Conservation (phyloP, 2,113 vertebrate species). For the Pollimyrus isidori region DNA sequence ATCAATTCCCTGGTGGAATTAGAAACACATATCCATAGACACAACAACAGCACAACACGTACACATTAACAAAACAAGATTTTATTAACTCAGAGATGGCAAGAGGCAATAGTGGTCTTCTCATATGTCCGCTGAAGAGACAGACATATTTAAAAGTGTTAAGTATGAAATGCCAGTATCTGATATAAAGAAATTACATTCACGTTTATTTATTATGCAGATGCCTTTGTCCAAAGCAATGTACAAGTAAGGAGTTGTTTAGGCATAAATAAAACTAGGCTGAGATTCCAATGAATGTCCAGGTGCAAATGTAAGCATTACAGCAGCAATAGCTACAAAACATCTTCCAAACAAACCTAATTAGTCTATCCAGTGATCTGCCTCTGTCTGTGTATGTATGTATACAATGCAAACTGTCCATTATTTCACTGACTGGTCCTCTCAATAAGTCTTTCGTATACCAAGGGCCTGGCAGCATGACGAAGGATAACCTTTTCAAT, state of each 20-base stretch:
- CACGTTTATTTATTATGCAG: neutral
- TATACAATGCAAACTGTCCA: neutral
- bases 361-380: neutral
- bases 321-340: neutral
- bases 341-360: neutral
- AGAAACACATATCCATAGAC: neutral
- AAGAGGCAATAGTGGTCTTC: neutral
- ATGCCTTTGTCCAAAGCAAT: neutral
- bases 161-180: neutral
- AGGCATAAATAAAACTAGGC: neutral
- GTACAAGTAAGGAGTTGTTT: neutral
- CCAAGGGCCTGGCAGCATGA: neutral
- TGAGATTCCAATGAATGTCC: neutral
- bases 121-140: neutral
- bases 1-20: neutral
- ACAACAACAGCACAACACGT: neutral
- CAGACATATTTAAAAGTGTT: neutral
- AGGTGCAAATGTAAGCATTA: neutral
- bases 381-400: neutral
- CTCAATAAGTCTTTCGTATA: neutral
- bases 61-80: neutral
- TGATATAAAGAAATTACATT: neutral
- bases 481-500: conserved; percentile 2
- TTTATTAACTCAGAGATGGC: neutral
- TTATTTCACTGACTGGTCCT: neutral